phyloP scores from a whole-genome alignment of 2,797 vertebrate genomes.

The Myotis planiceps region DNA sequence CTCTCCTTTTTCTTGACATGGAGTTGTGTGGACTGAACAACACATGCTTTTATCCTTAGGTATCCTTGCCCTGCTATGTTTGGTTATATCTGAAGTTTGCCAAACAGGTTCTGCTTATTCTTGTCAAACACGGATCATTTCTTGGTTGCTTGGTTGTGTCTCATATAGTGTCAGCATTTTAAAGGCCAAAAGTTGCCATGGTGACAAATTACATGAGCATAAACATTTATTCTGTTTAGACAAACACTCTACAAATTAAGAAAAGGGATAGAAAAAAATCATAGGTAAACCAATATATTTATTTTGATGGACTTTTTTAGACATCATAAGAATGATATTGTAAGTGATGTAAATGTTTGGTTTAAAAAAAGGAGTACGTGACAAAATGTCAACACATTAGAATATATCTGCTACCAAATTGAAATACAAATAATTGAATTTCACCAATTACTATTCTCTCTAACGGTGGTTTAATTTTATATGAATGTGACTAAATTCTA shows the following conservation, averaged over 20 bases:
- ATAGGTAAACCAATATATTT: slow-evolving; percentile 53
- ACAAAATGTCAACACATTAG: slow-evolving; percentile 64
- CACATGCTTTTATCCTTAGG: neutral
- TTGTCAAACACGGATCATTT: slow-evolving; percentile 71
- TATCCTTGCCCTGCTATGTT: slow-evolving; percentile 32
- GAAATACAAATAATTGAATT: slow-evolving; percentile 74
- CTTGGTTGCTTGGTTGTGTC: slow-evolving; percentile 55
- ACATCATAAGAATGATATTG: slow-evolving; percentile 44
- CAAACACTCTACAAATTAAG: slow-evolving; percentile 49
- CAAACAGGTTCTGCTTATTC: slow-evolving; percentile 78
- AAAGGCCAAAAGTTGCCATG: slow-evolving; percentile 65
- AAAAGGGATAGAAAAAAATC: slow-evolving; percentile 63
- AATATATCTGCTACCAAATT: slow-evolving; percentile 50
- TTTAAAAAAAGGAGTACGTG: slow-evolving; percentile 1
- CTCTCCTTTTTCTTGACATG: neutral
- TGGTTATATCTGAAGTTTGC: slow-evolving; percentile 58
- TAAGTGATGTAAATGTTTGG: slow-evolving; percentile 9
- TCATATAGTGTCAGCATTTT: slow-evolving; percentile 61
- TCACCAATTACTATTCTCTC: slow-evolving; percentile 73
- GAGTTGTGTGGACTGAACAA: neutral
- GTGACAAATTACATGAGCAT: slow-evolving; percentile 61
- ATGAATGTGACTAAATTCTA: slow-evolving; percentile 81
- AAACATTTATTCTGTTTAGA: slow-evolving; percentile 45
- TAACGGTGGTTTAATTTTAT: slow-evolving; percentile 72
- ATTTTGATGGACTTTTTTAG: slow-evolving; percentile 50